Percentiles rank a stretch among this genome's conserved stretches.
Evolutionary conservation across 2,113 vertebrate genomes (phyloP).

Genomic region (Galbula dea): DNA sequence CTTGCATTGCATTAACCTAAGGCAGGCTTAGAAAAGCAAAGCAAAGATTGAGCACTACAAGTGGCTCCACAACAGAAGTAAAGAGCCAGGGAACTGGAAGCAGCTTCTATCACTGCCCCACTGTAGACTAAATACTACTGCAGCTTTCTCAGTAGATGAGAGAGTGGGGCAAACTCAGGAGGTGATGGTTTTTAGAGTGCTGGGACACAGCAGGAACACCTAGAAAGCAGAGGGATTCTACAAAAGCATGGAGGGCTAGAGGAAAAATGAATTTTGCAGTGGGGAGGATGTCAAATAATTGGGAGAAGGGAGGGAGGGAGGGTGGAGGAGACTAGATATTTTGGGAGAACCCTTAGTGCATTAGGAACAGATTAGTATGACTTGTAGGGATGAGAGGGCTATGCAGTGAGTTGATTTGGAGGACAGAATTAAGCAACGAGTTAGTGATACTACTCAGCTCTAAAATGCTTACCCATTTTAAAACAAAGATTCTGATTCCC

Average conservation of each 20-base stretch:
- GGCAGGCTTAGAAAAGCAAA: not conserved
- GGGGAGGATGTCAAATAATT: not conserved
- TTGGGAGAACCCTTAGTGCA: not conserved
- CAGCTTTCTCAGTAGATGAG: not conserved
- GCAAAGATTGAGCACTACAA: not conserved
- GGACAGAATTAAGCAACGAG: not conserved
- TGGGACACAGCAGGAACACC: not conserved
- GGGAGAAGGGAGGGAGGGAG: not conserved
- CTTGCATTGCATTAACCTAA: fast-evolving
- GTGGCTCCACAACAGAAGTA: not conserved
- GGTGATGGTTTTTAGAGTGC: not conserved
- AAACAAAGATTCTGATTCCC: not conserved
- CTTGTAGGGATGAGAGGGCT: not conserved
- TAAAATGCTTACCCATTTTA: not conserved
- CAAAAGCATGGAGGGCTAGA: not conserved
- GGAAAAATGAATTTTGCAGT: not conserved
- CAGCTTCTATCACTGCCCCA: not conserved
- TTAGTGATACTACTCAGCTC: not conserved
- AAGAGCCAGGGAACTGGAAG: not conserved
- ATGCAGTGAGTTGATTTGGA: not conserved
- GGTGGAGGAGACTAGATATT: not conserved
- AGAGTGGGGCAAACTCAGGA: not conserved
- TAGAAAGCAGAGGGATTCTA: not conserved
- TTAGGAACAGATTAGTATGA: not conserved
- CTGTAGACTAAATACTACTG: not conserved